phyloP scores from a whole-genome alignment of 2,888 invertebrate genomes.

The Tinea semifulvella region DNA sequence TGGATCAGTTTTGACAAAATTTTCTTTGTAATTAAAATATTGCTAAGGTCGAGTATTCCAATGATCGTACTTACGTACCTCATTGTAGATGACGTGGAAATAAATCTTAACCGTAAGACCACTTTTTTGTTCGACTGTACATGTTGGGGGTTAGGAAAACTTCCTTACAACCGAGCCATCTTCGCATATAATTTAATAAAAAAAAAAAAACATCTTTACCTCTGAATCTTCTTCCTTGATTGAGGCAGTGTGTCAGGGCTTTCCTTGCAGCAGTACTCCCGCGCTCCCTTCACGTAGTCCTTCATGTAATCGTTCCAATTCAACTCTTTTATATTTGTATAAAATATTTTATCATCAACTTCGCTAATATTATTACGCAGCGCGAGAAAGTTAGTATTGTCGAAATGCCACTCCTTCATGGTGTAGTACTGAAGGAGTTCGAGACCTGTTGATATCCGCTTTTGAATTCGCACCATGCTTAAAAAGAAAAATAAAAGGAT shows the following conservation, averaged over 20 bases:
- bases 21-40: no score
- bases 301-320: conserved; percentile 19
- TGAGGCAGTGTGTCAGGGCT: conserved; percentile 78
- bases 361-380: conserved; percentile 58
- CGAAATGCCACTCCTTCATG: conserved; percentile 82
- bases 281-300: conserved; percentile 80
- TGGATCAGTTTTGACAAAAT: no score
- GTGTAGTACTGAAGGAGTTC: conserved; percentile 84
- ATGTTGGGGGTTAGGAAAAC: no score
- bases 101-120: no score
- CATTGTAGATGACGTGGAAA: no score
- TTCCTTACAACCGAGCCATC: no score
- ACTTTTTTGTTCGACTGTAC: no score
- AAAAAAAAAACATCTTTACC: neutral
- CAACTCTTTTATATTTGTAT: conserved; percentile 45
- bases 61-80: no score
- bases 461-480: conserved; percentile 73
- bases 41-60: no score
- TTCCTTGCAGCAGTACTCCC: conserved; percentile 86
- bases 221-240: conserved; percentile 55
- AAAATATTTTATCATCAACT: conserved; percentile 71
- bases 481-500: conserved; percentile 39
- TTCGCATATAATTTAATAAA: no score
- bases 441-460: conserved; percentile 69
- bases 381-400: conserved; percentile 66